A percentile compares a stretch with the other conserved stretches of the same genome.
phyloP scores from a whole-genome alignment of 2,888 invertebrate genomes.

The Cyrtodaria siliqua region DNA sequence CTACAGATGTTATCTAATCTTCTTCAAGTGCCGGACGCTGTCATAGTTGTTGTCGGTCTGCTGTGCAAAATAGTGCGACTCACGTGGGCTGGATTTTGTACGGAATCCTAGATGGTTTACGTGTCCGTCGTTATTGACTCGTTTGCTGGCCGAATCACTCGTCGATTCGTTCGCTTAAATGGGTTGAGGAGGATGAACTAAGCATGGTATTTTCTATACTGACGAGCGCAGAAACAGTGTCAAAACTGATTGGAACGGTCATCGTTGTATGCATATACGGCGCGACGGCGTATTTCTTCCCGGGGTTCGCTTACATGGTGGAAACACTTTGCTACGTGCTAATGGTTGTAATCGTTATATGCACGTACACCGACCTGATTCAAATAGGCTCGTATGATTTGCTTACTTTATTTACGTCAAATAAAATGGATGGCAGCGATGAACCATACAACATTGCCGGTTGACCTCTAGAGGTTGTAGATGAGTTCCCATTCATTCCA shows the following conservation, averaged over 20 bases:
- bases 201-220: slow-evolving; percentile 83
- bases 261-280: slow-evolving; percentile 81
- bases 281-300: slow-evolving; percentile 78
- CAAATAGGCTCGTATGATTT: slow-evolving; percentile 67
- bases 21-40: slow-evolving; percentile 74
- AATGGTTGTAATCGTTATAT: slow-evolving; percentile 65
- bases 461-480: slow-evolving; percentile 61
- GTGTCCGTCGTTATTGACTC: slow-evolving; percentile 75
- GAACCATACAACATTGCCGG: slow-evolving; percentile 16
- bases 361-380: slow-evolving; percentile 64
- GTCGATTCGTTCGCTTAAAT: slow-evolving; percentile 81
- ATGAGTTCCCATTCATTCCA: slow-evolving; percentile 66
- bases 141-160: slow-evolving; percentile 80
- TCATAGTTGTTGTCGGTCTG: slow-evolving; percentile 78
- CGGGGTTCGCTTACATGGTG: slow-evolving; percentile 79
- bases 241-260: slow-evolving; percentile 79
- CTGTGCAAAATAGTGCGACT: slow-evolving; percentile 77
- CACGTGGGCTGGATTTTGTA: slow-evolving; percentile 63
- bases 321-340: slow-evolving; percentile 74
- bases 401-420: slow-evolving; percentile 61
- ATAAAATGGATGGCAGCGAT: slow-evolving; percentile 56
- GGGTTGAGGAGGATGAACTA: slow-evolving; percentile 81
- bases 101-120: slow-evolving; percentile 78
- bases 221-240: slow-evolving; percentile 82
- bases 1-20: slow-evolving; percentile 79